These are phyloP conservation scores for Sebastes minor DNA, from an alignment of 2,797 vertebrate genomes.

Conservation along the genomic window DNA sequence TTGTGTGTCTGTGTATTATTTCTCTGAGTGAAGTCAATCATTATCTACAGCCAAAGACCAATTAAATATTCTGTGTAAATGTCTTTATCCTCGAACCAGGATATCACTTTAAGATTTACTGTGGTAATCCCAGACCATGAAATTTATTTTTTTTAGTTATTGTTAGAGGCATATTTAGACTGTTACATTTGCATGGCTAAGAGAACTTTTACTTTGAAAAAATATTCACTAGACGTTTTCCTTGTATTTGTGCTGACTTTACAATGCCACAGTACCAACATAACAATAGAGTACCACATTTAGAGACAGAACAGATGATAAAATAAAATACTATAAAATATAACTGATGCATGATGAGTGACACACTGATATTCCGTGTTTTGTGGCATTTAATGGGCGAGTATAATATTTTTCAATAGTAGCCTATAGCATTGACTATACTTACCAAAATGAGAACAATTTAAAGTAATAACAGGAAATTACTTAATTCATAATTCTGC, in stretches of 20 bases:
- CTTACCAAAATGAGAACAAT: not conserved
- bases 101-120: no score
- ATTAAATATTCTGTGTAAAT: no score
- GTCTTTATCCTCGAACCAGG: no score
- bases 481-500: not conserved
- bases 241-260: slow-evolving; percentile 2
- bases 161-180: no score
- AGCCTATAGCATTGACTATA: not conserved
- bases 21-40: no score
- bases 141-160: no score
- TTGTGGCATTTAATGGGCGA: not conserved
- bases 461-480: not conserved
- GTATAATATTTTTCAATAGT: not conserved
- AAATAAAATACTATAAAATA: not conserved
- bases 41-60: no score
- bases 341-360: not conserved
- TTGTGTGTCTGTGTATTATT: no score
- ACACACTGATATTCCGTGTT: not conserved
- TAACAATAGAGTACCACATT: not conserved
- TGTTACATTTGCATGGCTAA: not conserved
- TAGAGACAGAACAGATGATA: not conserved
- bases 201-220: slow-evolving; percentile 41
- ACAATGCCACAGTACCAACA: not conserved
- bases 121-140: no score
- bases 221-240: not conserved